Evolutionary conservation across 2,888 invertebrate genomes (phyloP), one percentile per base, ranked within the genome.

Genomic region (Acanthosepion lycidas): DNA sequence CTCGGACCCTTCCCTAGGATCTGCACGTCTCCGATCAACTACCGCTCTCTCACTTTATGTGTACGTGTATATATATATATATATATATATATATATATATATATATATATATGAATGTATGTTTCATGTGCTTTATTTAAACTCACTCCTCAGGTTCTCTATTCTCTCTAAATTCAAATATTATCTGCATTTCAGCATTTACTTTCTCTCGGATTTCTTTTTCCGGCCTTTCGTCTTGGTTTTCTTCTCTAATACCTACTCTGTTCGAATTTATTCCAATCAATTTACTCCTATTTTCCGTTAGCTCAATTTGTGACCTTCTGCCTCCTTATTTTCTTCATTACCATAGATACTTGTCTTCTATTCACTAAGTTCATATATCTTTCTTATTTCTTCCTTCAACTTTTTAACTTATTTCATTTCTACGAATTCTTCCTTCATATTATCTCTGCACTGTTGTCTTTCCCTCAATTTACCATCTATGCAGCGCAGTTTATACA

Each of bases 11-110:
- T 1, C 15, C 8, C n/a, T 9, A n/a, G n/a, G 42, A 42, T n/a
- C n/a, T 28, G n/a, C 0, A 9, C 15, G n/a, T 18, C 18, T 3
- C 0, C 0, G n/a, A 28, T 3, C 18, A 8, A n/a, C 9, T n/a
- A 28, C n/a, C 18, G 6, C 8, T 78, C 28, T 28, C 28, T 78
- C 28, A 6, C 28, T 78, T n/a, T 28, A 0, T 51, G 6, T 51
- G 51, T 51, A 15, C 6, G 6, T 51, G 1, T 15, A 51, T 51
- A 15, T 51, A 15, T 51, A 15, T 51, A 15, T 51, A 15, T 51
- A 51, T 51, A 15, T 51, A 15, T 51, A 15, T 51, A 15, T 51
- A 15, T 51, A 15, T 51, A 15, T 51, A 15, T 51, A 15, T 51
- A 15, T 51, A 15, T 51, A 15, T 51, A 15, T 51, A 15, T 51